Base-by-base conservation (phyloP, 1,140 invertebrate genomes). In the Brachionus rotundiformis region DNA sequence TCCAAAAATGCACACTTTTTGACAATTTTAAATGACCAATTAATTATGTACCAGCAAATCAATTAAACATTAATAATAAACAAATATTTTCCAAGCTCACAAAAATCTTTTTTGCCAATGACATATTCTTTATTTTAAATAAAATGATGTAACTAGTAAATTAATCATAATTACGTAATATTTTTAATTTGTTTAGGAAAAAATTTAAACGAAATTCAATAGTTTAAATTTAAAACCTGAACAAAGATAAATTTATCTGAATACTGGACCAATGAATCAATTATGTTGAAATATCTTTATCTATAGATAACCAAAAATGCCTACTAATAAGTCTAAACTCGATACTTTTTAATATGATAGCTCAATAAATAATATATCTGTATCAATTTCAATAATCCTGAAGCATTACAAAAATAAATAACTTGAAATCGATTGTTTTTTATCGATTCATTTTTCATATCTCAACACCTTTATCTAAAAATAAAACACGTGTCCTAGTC, bases 311-410 rank as follows among this genome's bases (percentile, higher is more conserved):
- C 47, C 23, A 19, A 7, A 54, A 54, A 23, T 8, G 47, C 47
- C 19, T 54, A 54, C 47, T 19, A 54, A 19, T 25, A n/a, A n/a
- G n/a, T n/a, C n/a, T n/a, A 54, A 54, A 54, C 23, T 54, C 47
- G 47, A 54, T 54, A 54, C 47, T 8, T 19, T 25, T 7, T 7
- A 54, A 54, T 54, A 54, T 54, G 47, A 54, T 54, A 54, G 47
- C 47, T 25, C 19, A n/a, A n/a, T 54, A 54, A 54, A 54, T 54
- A n/a, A 54, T 54, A 68, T 68, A 31, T 68, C 63, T 68, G 63
- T 68, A 68, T 68, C 33, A 13, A 36, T 68, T 68, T 68, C 63
- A 68, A 68, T 63, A 63, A 68, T n/a, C 29, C 63, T 68, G 8
- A 8, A 36, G 16, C 31, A 68, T 33, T 33, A 68, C 16, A n/a